Conservation (phyloP, 30 jellyfish, hydroid and myxozoan species). For the Catostylus mosaicus region DNA sequence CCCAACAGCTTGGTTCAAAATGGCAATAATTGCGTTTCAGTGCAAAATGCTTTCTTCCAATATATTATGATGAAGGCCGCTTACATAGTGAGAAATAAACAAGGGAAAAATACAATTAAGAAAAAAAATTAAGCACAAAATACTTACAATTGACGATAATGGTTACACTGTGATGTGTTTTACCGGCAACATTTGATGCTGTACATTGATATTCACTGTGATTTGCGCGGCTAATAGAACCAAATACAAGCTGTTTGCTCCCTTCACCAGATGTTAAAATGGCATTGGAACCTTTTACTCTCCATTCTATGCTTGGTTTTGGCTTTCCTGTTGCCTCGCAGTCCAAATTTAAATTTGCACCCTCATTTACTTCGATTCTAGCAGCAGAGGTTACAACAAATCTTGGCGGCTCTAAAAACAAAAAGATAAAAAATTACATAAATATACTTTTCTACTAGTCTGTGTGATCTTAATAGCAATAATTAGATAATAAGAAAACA, state of each 20-base stretch:
- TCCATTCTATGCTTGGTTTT: constrained; percentile 41
- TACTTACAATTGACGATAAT: constrained; percentile 75
- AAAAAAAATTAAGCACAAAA: too few relatives aligned
- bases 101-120: too few relatives aligned
- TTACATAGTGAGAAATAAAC: too few relatives aligned
- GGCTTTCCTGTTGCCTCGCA: constrained; percentile 62
- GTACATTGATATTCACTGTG: constrained; percentile 71
- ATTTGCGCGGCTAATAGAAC: constrained; percentile 26
- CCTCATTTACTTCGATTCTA: constrained; percentile 31
- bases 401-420: constrained; percentile 30
- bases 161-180: neutral
- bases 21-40: too few relatives aligned
- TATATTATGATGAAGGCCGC: too few relatives aligned
- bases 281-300: neutral
- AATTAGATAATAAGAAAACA: too few relatives aligned
- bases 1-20: too few relatives aligned
- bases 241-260: neutral
- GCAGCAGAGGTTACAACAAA: constrained; percentile 16
- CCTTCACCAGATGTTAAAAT: constrained; percentile 45
- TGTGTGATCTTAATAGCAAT: too few relatives aligned
- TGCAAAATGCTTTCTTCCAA: too few relatives aligned
- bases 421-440: neutral
- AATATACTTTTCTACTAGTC: neutral
- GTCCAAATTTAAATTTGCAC: constrained; percentile 29
- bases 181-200: constrained; percentile 84